Base-by-base conservation (phyloP, 2,888 invertebrate species). In the Tinea trinotella region DNA sequence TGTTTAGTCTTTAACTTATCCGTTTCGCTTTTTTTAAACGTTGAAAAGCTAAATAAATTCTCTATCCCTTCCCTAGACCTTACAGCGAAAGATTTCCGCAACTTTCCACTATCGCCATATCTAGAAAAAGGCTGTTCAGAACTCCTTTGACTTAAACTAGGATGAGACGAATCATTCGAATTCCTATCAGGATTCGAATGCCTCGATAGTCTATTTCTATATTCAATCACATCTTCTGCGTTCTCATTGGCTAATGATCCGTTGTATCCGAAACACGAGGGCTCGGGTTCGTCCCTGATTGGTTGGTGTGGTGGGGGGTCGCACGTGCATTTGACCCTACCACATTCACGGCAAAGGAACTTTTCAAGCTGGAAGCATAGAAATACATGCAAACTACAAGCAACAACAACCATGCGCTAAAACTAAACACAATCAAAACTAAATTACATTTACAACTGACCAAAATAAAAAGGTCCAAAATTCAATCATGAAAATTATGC, bases 261-360 rank as follows among this genome's bases (percentile, higher is more conserved):
- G 40, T 36, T 20, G 53, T 36, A 36, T n/a, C 40, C 40, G 7
- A 40, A 20, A 40, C 36, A 53, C 12, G 53, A 12, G n/a, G 40
- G 20, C 13, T 20, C 22, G 3, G 53, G 10, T 6, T 48, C 50
- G 20, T 13, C 19, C 50, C 34, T 12, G 9, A 7, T 18, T 15
- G 50, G 34, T 64, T 59, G 30, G 70, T 57, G 53, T 61, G 57
- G 9, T 35, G 65, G 70, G 62, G 62, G 68, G 40, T 76, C 76
- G 76, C 90, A 90, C 76, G 85, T 79, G 76, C 90, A 90, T 80
- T 90, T 90, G 77, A 90, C 86, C 76, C 87, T 89, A 84, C 88
- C 89, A 88, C 90, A 90, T 69, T 89, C 88, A 78, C 88, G 88
- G 88, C 90, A 90, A 87, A 90, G 89, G 89, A 90, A 90, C 81